phyloP scores from a whole-genome alignment of 2,113 vertebrate genomes.

The Megaceryle torquata region DNA sequence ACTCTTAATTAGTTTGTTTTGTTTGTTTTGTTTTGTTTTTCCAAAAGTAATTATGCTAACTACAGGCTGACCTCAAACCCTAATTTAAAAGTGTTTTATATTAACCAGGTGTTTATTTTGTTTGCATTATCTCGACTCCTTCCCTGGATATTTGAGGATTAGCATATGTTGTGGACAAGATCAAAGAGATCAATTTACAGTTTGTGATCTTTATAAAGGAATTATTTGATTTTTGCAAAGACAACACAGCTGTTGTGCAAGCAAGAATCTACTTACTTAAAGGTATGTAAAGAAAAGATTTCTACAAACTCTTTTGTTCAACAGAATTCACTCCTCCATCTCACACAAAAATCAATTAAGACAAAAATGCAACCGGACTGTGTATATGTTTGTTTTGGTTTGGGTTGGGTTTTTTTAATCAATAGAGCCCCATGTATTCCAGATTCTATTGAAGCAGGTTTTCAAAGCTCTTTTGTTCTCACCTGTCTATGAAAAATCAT shows the following conservation, averaged over 20 bases:
- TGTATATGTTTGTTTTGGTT: background rate
- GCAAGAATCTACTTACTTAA: conserved; percentile 59
- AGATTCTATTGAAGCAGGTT: conserved; percentile 73
- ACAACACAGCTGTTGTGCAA: conserved; percentile 45
- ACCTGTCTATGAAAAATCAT: conserved; percentile 79
- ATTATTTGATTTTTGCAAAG: conserved; percentile 57
- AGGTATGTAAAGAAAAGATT: conserved; percentile 62
- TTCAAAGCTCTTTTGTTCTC: conserved; percentile 80
- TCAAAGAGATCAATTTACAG: conserved; percentile 36
- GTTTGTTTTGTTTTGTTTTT: background rate
- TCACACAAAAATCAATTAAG: conserved; percentile 67
- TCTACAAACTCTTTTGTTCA: conserved; percentile 38
- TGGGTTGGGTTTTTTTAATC: conserved; percentile 60
- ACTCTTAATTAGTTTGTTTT: background rate
- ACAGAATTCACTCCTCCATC: conserved; percentile 51
- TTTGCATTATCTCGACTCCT: conserved; percentile 4
- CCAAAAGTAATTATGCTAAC: background rate
- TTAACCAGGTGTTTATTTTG: conserved; percentile 42
- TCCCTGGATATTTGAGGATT: conserved; percentile 38
- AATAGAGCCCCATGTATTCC: conserved; percentile 55
- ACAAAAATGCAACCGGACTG: conserved; percentile 65
- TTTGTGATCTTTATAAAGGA: conserved; percentile 37
- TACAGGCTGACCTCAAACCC: background rate
- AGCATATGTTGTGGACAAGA: conserved; percentile 50
- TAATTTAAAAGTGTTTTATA: conserved; percentile 13